These are phyloP conservation scores for Pangasianodon gigas DNA, from an alignment of 2,113 vertebrate species.

Conservation along the genomic window DNA sequence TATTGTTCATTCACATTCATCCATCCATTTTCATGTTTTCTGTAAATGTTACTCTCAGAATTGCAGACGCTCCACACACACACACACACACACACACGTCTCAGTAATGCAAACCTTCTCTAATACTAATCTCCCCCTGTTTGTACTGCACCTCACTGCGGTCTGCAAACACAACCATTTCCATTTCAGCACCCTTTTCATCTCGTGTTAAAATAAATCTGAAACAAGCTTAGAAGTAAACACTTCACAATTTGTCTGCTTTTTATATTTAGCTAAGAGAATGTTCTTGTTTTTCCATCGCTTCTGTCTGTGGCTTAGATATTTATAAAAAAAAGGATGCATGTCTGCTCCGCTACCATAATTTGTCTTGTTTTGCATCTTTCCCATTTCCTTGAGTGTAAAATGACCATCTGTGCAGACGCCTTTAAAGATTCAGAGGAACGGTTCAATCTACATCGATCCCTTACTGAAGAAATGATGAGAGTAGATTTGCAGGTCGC, in stretches of 20 bases:
- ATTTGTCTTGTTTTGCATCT: constrained; percentile 64
- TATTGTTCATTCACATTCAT: neutral
- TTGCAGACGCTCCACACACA: neutral
- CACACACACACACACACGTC: neutral
- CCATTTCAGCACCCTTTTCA: neutral
- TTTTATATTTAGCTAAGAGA: constrained; percentile 69
- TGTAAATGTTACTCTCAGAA: neutral
- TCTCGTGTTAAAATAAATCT: constrained; percentile 22
- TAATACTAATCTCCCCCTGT: neutral
- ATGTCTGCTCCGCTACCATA: constrained; percentile 61
- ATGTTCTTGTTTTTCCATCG: constrained; percentile 64
- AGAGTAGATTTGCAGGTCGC: neutral
- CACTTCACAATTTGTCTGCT: constrained; percentile 56
- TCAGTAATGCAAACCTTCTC: neutral
- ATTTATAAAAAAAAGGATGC: constrained; percentile 66
- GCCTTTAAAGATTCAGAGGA: constrained; percentile 43
- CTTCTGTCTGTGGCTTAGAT: constrained; percentile 57
- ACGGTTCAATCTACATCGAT: neutral
- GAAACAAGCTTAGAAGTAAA: constrained; percentile 57
- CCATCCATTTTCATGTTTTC: neutral
- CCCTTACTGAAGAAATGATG: neutral
- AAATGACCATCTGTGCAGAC: constrained; percentile 60
- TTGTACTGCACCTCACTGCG: constrained; percentile 34
- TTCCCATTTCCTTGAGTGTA: constrained; percentile 58
- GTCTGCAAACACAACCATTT: constrained; percentile 6